phyloP scores from a whole-genome alignment of 2,888 invertebrate genomes.

The Drosophila neonasuta region DNA sequence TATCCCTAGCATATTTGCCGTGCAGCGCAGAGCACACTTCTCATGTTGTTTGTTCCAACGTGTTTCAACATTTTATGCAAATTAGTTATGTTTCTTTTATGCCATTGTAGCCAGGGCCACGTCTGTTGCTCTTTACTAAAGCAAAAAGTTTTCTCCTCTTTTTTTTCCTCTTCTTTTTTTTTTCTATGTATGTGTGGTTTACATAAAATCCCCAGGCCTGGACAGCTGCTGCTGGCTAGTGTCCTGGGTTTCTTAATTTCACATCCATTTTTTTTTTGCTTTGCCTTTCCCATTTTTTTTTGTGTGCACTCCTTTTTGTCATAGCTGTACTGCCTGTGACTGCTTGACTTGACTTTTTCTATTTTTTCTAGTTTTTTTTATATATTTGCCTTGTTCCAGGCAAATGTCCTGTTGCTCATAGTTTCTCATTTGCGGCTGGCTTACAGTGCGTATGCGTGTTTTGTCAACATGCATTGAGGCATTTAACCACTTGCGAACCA shows the following conservation, averaged over 20 bases:
- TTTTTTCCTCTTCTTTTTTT: neutral
- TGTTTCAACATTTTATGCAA: constrained; percentile 74
- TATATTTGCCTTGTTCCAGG: constrained; percentile 3
- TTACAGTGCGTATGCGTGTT: constrained; percentile 53
- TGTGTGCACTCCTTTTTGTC: neutral
- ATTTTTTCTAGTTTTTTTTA: neutral
- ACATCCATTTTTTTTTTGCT: constrained; percentile 36
- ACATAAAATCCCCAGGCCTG: constrained; percentile 33
- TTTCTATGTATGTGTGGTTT: constrained; percentile 24
- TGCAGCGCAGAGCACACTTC: neutral
- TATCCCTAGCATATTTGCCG: constrained; percentile 2
- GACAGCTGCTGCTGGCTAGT: constrained; percentile 29
- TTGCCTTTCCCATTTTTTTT: constrained; percentile 11
- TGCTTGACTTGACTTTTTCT: constrained; percentile 21
- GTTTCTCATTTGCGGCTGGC: constrained; percentile 40
- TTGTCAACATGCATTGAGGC: constrained; percentile 52
- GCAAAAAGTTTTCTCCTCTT: constrained; percentile 39
- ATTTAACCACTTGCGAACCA: constrained; percentile 40
- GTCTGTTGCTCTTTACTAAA: constrained; percentile 57
- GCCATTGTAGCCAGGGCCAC: constrained; percentile 51
- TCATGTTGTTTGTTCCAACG: constrained; percentile 3
- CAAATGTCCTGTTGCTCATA: constrained; percentile 12
- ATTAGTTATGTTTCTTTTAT: constrained; percentile 78
- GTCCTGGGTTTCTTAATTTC: constrained; percentile 48
- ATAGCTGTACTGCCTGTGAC: constrained; percentile 5